Evolutionary conservation across 1,140 invertebrate species (phyloP).

Genomic region (Proales similis): DNA sequence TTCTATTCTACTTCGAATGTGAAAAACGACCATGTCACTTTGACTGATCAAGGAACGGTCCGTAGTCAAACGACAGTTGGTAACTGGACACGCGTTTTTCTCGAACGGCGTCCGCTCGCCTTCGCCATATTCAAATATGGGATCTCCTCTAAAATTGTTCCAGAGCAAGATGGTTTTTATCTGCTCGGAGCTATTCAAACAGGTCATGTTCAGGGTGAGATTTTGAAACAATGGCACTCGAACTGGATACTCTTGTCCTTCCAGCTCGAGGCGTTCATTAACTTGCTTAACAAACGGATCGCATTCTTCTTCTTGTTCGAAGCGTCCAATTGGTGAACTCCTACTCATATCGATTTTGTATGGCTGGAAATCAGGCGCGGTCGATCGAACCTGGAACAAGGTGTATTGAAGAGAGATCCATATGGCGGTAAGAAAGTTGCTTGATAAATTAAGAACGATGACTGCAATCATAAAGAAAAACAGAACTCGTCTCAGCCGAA

Average conservation of each 20-base stretch:
- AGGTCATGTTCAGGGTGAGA: conserved; percentile 11
- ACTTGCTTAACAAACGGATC: too few relatives aligned
- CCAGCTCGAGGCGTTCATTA: too few relatives aligned
- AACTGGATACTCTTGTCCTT: conserved; percentile 16
- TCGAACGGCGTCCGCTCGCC: not conserved
- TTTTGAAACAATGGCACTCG: not conserved
- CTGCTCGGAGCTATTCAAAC: not conserved
- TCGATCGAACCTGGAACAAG: too few relatives aligned
- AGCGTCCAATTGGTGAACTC: too few relatives aligned
- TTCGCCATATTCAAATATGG: not conserved
- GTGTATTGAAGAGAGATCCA: too few relatives aligned
- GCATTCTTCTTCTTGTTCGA: too few relatives aligned
- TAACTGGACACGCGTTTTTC: conserved; percentile 13
- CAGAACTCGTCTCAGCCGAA: too few relatives aligned
- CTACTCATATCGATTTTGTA: too few relatives aligned
- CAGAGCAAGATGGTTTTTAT: conserved; percentile 24
- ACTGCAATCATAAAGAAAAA: too few relatives aligned
- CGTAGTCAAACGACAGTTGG: conserved; percentile 10
- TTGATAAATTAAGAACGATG: too few relatives aligned
- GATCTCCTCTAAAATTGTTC: conserved; percentile 13
- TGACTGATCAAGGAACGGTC: not conserved
- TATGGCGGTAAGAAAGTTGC: too few relatives aligned
- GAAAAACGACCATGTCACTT: conserved; percentile 14
- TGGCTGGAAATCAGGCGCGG: too few relatives aligned
- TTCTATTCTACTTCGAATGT: conserved; percentile 13